phyloP scores from a whole-genome alignment of 2,113 vertebrate species.

The Strigops habroptila region DNA sequence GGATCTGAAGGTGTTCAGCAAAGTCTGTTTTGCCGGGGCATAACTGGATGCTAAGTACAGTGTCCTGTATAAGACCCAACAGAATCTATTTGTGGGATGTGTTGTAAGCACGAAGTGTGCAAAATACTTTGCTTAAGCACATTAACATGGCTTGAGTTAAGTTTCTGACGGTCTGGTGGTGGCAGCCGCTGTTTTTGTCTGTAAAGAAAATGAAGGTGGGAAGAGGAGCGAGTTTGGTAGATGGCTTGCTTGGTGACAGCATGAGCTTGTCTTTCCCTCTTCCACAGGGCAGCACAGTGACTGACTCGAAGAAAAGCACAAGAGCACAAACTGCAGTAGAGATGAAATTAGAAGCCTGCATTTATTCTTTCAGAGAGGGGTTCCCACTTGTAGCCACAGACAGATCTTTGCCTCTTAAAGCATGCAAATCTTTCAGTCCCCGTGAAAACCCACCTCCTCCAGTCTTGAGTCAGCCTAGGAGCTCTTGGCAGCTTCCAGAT shows the following conservation, averaged over 20 bases:
- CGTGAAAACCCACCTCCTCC: neutral
- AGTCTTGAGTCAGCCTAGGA: neutral
- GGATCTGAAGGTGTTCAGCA: neutral
- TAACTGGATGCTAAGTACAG: neutral
- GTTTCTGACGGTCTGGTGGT: neutral
- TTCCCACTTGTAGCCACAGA: neutral
- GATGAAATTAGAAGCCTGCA: neutral
- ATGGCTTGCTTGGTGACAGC: neutral
- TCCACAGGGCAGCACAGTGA: rapidly evolving
- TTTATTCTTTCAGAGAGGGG: neutral
- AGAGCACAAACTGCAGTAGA: neutral
- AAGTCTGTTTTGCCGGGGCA: neutral
- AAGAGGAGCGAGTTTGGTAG: neutral
- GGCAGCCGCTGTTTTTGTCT: neutral
- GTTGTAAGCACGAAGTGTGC: neutral
- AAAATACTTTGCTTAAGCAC: neutral
- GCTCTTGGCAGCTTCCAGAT: neutral
- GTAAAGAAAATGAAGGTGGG: neutral
- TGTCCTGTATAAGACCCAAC: neutral
- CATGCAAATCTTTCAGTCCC: neutral
- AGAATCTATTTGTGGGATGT: rapidly evolving
- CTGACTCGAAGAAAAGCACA: rapidly evolving
- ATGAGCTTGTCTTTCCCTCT: rapidly evolving
- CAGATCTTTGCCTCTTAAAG: rapidly evolving
- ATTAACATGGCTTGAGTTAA: neutral